These are phyloP conservation scores for Acanthosoma haemorrhoidale DNA, from an alignment of 2,888 invertebrate genomes.

Conservation along the genomic window DNA sequence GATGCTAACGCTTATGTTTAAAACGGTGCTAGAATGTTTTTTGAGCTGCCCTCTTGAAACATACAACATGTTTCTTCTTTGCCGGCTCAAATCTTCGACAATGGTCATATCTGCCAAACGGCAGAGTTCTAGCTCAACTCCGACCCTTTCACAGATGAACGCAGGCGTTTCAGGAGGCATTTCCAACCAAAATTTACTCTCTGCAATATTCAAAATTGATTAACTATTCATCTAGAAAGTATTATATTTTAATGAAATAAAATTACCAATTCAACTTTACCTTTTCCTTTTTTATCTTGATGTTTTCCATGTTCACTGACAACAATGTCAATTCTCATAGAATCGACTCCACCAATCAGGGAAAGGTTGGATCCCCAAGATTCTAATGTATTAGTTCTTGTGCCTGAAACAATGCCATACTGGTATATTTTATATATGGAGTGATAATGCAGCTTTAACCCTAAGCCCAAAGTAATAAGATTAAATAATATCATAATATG, in stretches of 20 bases:
- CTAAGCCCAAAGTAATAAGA: too few species aligned
- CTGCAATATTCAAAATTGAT: background rate
- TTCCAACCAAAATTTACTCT: conserved; percentile 52
- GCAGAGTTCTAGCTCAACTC: conserved; percentile 80
- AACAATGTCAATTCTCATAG: conserved; percentile 87
- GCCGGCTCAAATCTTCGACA: conserved; percentile 66
- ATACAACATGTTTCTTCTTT: conserved; percentile 76
- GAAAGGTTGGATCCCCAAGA: conserved; percentile 84
- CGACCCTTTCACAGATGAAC: conserved; percentile 86
- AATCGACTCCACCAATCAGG: conserved; percentile 76
- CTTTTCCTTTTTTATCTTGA: conserved; percentile 38
- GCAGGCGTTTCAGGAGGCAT: conserved; percentile 73
- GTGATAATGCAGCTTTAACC: too few species aligned
- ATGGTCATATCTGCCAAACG: conserved; percentile 86
- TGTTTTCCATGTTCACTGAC: conserved; percentile 77
- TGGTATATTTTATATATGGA: background rate
- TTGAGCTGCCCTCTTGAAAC: conserved; percentile 81
- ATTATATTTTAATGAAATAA: too few species aligned
- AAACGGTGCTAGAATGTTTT: conserved; percentile 84
- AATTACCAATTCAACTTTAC: too few species aligned
- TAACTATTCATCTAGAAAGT: too few species aligned
- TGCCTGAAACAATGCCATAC: conserved; percentile 45
- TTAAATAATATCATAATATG: too few species aligned
- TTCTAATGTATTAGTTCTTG: conserved; percentile 66
- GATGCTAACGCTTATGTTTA: conserved; percentile 83